These are phyloP conservation scores for Pedetes capensis DNA, from an alignment of 2,113 vertebrate genomes.

Conservation along the genomic window DNA sequence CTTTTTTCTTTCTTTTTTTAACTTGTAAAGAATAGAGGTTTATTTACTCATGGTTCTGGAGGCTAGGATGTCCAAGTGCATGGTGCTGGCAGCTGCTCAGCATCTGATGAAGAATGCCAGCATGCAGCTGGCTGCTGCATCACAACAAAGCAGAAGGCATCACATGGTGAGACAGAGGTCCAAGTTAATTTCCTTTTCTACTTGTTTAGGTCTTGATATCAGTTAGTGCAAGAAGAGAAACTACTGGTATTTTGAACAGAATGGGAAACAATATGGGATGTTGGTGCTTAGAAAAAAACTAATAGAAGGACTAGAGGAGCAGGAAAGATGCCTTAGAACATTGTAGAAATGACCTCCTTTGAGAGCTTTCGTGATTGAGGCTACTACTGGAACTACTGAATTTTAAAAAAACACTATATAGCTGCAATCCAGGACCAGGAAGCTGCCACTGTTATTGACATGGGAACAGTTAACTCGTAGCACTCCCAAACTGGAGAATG, in stretches of 20 bases:
- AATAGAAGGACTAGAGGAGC: background rate
- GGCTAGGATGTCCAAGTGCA: background rate
- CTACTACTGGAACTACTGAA: no score
- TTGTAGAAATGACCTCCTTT: background rate
- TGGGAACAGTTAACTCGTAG: no score
- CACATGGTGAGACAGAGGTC: background rate
- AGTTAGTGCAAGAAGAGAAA: no score
- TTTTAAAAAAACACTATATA: background rate
- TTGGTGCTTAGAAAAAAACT: background rate
- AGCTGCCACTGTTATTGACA: background rate
- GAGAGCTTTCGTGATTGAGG: background rate
- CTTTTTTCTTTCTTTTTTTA: no score
- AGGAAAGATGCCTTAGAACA: background rate
- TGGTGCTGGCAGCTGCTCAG: no score
- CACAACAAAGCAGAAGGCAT: background rate
- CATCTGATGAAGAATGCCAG: no score
- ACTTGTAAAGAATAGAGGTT: no score
- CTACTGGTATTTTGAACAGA: no score
- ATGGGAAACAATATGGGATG: background rate
- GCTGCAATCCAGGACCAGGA: background rate
- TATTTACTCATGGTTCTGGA: background rate
- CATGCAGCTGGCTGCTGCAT: no score
- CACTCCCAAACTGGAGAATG: background rate
- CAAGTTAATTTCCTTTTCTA: background rate
- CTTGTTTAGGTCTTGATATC: no score